Evolutionary conservation across 2,797 vertebrate species (phyloP), one percentile per base, ranked within the genome.

Genomic region (Melanotaenia boesemani): DNA sequence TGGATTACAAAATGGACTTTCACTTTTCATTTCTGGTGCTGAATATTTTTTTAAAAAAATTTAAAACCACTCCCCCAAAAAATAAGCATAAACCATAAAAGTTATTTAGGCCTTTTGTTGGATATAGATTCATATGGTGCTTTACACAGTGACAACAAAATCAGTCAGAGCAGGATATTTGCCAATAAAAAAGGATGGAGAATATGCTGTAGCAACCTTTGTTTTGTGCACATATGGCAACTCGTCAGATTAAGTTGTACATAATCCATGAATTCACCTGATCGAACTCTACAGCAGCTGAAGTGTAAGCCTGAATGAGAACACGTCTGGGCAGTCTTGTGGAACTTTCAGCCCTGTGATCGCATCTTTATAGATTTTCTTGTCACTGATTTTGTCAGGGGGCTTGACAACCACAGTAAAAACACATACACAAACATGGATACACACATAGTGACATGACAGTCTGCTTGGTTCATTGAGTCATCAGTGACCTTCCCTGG

Each of bases 401-500:
- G 32, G 39, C 39, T 63, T 70, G 22, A 28, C 50, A 63, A 39
- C 69, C 26, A 50, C 12, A 52, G 59, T 68, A 67, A 71, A 60
- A 67, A 65, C 63, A 48, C 65, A 67, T 30, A 78, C 34, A 64
- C 44, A 74, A 39, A 72, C 65, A 64, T 24, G 37, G 16, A 84
- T 72, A 72, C 67, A 73, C 76, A 7, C 67, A 52, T 36, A 69
- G 71, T 79, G 83, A 89, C 86, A 85, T 82, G 85, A 89, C 81
- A 90, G 86, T 76, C 86, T 74, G 78, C 70, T 85, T 85, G 88
- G 86, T 92, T 93, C 91, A 92, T 88, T 91, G 90, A 92, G 88
- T 92, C 93, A 92, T 94, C 91, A 93, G 28, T 91, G 93, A 92
- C 91, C 93, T 92, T 91, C 86, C 74, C 46, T 89, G 87, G 83